Evolutionary conservation across 2,888 invertebrate genomes (phyloP).

Genomic region (Nemapogon koenigi): DNA sequence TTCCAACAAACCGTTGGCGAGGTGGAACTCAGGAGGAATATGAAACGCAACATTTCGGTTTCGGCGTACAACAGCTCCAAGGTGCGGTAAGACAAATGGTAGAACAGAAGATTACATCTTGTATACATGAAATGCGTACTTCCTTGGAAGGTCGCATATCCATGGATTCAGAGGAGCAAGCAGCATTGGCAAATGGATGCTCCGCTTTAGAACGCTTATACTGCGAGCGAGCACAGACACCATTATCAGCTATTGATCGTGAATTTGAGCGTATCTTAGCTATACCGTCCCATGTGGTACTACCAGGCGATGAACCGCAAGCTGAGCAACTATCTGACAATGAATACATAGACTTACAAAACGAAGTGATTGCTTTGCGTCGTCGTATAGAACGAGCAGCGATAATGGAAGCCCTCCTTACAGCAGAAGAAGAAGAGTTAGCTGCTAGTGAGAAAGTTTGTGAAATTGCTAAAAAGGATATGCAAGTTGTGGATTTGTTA

Average conservation of each 20-base stretch:
- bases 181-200: conserved; percentile 38
- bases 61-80: conserved; percentile 50
- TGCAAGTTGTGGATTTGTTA: conserved; percentile 40
- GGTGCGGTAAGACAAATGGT: conserved; percentile 51
- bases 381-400: conserved; percentile 44
- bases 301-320: conserved; percentile 49
- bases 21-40: conserved; percentile 56
- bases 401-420: conserved; percentile 42
- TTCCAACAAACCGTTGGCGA: conserved; percentile 36
- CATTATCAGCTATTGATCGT: conserved; percentile 35
- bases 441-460: conserved; percentile 38
- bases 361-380: conserved; percentile 36
- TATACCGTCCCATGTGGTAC: conserved; percentile 42
- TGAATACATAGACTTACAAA: conserved; percentile 38
- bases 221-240: conserved; percentile 41
- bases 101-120: conserved; percentile 44
- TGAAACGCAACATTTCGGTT: conserved; percentile 55
- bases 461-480: conserved; percentile 45
- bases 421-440: conserved; percentile 43
- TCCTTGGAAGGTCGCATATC: conserved; percentile 37
- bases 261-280: conserved; percentile 43
- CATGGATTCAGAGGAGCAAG: conserved; percentile 44
- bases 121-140: conserved; percentile 46
- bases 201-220: conserved; percentile 42
- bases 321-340: conserved; percentile 34